A percentile compares a stretch with the other conserved stretches of the same genome.
Evolutionary conservation across 2,113 vertebrate species (phyloP).

Genomic region (Melanostigma gelatinosum): DNA sequence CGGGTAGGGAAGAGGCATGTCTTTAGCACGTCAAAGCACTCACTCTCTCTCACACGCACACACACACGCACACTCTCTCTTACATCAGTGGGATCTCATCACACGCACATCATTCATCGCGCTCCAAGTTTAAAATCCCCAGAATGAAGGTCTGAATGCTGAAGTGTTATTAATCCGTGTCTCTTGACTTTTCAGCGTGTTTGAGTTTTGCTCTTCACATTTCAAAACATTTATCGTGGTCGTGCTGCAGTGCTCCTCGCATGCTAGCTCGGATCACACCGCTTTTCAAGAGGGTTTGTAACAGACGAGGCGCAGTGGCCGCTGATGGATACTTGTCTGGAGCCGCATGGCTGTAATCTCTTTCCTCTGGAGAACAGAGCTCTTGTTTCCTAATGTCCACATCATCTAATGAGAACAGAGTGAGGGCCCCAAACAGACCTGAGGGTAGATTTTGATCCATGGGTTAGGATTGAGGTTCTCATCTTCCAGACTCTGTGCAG

Average conservation of each 20-base stretch:
- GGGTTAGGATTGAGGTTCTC: not conserved
- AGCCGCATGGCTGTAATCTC: constrained; percentile 5
- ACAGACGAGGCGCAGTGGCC: not conserved
- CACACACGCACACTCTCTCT: constrained; percentile 7
- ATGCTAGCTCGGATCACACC: not conserved
- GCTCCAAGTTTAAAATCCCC: constrained; percentile 22
- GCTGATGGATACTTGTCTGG: constrained; percentile 24
- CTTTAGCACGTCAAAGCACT: constrained; percentile 23
- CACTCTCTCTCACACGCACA: too few species aligned
- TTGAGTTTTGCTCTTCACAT: constrained; percentile 1
- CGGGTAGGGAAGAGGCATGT: constrained; percentile 17
- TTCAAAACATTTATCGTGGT: constrained; percentile 23
- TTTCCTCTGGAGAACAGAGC: constrained; percentile 1
- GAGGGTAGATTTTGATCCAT: not conserved
- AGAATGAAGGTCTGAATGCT: constrained; percentile 25
- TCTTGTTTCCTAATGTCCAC: constrained; percentile 22
- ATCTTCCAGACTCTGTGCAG: not conserved
- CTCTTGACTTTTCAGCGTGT: not conserved
- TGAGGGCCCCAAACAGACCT: not conserved
- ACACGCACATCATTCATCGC: constrained; percentile 4
- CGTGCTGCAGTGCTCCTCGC: not conserved
- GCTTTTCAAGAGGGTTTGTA: not conserved
- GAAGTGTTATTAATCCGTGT: constrained; percentile 24
- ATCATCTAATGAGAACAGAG: constrained; percentile 3
- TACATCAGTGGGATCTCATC: constrained; percentile 13